A percentile compares a stretch with the other conserved stretches of the same genome.
These are phyloP conservation scores for Mellivora capensis DNA, from an alignment of 2,113 vertebrate species.

Conservation along the genomic window DNA sequence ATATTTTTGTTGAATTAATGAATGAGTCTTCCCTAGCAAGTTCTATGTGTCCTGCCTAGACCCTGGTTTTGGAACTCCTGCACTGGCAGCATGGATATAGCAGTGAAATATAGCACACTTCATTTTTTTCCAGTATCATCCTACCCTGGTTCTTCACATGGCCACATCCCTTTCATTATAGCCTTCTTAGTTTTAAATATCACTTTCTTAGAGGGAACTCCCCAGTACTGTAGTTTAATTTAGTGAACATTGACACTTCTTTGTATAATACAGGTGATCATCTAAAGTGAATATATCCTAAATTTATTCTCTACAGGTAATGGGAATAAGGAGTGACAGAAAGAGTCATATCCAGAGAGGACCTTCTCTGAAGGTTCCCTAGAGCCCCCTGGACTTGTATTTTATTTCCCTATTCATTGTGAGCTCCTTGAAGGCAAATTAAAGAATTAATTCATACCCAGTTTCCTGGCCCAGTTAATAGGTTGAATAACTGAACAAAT, in stretches of 20 bases:
- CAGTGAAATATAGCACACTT: not conserved
- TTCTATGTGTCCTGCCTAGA: not conserved
- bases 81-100: rapidly evolving
- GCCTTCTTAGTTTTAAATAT: not conserved
- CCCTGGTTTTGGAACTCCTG: not conserved
- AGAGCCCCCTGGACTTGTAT: not conserved
- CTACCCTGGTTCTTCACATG: not conserved
- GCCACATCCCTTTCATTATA: not conserved
- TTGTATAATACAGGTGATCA: not conserved
- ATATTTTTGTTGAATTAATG: not conserved
- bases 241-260: not conserved
- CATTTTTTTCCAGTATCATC: not conserved
- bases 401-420: not conserved
- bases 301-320: not conserved
- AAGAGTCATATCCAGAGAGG: not conserved
- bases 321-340: not conserved
- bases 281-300: not conserved
- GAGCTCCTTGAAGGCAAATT: not conserved
- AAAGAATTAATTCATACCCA: not conserved
- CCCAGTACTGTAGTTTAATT: not conserved
- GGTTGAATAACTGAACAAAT: not conserved
- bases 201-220: not conserved
- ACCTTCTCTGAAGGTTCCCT: not conserved
- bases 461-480: not conserved
- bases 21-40: not conserved